Conservation (phyloP, 2,113 vertebrate species). For the Pterocles orientalis region DNA sequence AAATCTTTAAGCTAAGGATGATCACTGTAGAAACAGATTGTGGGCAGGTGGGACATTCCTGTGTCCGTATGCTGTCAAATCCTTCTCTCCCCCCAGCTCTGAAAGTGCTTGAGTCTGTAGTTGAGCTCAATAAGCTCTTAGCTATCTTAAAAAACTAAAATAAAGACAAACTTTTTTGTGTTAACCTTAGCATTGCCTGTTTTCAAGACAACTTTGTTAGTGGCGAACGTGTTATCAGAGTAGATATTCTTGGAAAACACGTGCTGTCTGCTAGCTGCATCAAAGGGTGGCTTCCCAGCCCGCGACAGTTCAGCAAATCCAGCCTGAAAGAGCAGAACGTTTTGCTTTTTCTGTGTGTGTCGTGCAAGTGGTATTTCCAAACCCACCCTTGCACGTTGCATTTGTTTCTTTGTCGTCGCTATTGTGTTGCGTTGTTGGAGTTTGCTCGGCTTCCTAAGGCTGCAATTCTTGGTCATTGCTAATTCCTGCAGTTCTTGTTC, state of each 20-base stretch:
- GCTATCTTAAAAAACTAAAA: not conserved
- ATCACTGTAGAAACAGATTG: not conserved
- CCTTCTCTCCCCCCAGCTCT: not conserved
- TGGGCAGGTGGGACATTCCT: not conserved
- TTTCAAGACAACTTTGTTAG: not conserved
- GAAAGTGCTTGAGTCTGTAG: not conserved
- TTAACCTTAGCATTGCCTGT: not conserved
- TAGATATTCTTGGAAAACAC: not conserved
- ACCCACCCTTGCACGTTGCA: too few species aligned
- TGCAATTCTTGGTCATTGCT: not conserved
- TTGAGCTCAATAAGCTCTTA: not conserved
- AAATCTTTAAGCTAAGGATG: not conserved
- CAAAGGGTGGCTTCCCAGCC: not conserved
- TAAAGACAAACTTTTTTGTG: not conserved
- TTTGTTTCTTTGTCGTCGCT: not conserved
- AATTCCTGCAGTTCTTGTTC: not conserved
- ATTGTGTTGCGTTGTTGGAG: not conserved
- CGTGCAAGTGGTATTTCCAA: not conserved
- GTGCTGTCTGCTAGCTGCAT: not conserved
- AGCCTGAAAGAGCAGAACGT: not conserved
- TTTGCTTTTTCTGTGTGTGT: accelerated
- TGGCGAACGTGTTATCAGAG: not conserved
- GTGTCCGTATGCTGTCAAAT: not conserved
- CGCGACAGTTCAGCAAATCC: not conserved
- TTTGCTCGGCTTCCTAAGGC: not conserved